Percentiles rank a stretch among this genome's conserved stretches.
These are phyloP conservation scores for Myiopsitta monachus DNA, from an alignment of 2,113 vertebrate genomes.

Conservation along the genomic window DNA sequence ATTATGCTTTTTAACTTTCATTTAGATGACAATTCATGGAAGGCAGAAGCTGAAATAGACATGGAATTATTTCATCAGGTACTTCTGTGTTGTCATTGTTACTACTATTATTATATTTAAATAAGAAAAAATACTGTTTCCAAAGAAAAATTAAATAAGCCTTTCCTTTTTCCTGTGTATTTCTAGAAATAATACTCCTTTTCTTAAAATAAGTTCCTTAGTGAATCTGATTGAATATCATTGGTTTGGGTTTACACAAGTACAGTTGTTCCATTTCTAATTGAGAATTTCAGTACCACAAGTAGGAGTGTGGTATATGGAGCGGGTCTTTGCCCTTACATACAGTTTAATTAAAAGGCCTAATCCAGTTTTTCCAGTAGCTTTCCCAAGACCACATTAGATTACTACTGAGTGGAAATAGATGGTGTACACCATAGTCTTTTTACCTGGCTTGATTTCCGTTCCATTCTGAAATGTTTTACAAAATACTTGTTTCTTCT, in stretches of 20 bases:
- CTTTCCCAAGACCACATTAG: neutral
- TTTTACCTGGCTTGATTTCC: neutral
- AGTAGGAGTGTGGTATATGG: neutral
- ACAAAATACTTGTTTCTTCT: neutral
- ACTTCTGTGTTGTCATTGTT: constrained; percentile 2
- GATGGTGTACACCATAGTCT: accelerated
- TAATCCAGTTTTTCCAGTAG: neutral
- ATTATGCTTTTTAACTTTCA: constrained; percentile 22
- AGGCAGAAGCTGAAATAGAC: constrained; percentile 96
- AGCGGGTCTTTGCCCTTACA: neutral
- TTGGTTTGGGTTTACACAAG: neutral
- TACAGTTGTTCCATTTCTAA: neutral
- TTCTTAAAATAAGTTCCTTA: neutral
- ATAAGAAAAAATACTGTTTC: neutral
- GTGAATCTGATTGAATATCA: neutral
- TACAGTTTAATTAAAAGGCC: neutral
- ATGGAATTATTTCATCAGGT: constrained; percentile 99
- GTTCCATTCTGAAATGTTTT: neutral
- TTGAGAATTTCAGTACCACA: neutral
- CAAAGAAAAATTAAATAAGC: neutral
- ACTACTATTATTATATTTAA: no score
- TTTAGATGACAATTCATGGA: constrained; percentile 96
- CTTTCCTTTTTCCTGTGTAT: neutral
- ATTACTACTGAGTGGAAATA: neutral
- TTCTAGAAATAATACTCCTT: neutral